A percentile compares a stretch with the other conserved stretches of the same genome.
phyloP scores from a whole-genome alignment of 2,888 invertebrate species.

The Eupsilia transversa region DNA sequence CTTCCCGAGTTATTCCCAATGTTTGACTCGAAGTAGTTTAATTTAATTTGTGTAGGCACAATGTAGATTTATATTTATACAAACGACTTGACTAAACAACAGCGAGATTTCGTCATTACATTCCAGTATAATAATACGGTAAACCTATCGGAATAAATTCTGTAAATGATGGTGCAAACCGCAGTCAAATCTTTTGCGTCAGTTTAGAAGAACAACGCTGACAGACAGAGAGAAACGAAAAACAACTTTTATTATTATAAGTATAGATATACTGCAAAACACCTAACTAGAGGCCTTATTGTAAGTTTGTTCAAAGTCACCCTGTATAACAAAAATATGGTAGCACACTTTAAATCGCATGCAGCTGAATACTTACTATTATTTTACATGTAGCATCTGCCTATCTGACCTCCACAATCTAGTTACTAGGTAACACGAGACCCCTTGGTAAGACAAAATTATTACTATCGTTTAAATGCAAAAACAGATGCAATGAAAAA shows the following conservation, averaged over 20 bases:
- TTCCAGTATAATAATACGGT: too few relatives aligned
- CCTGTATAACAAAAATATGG: neutral
- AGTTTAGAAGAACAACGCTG: too few relatives aligned
- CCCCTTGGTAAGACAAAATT: neutral
- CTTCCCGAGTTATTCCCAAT: neutral
- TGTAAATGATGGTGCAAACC: too few relatives aligned
- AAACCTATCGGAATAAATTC: too few relatives aligned
- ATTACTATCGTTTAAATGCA: constrained; percentile 5
- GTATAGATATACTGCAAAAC: too few relatives aligned
- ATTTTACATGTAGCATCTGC: neutral
- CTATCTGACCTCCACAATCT: neutral
- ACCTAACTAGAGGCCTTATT: too few relatives aligned
- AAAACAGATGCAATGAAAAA: constrained; percentile 29
- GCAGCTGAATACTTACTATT: neutral
- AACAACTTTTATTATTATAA: too few relatives aligned
- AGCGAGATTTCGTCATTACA: too few relatives aligned
- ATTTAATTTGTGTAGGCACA: neutral
- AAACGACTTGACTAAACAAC: too few relatives aligned
- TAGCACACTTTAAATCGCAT: neutral
- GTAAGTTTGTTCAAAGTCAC: too few relatives aligned
- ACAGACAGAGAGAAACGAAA: too few relatives aligned
- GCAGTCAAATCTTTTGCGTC: too few relatives aligned
- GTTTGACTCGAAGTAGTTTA: constrained; percentile 4
- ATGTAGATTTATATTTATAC: neutral
- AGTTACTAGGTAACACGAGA: neutral